These are phyloP conservation scores for Noturus placidus DNA, from an alignment of 2,113 vertebrate species.

Conservation along the genomic window DNA sequence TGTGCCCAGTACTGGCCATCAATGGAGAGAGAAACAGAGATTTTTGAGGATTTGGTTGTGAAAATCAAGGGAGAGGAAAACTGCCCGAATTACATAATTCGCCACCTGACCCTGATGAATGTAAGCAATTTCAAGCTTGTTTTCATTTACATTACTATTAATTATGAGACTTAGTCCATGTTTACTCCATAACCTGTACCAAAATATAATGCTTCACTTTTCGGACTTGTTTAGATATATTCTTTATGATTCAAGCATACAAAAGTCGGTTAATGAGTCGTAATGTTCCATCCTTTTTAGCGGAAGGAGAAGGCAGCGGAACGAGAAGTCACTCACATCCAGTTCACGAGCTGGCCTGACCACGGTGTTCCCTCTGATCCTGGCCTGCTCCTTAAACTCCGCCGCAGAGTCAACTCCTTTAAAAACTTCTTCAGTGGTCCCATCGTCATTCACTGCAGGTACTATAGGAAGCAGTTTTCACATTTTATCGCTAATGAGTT, in stretches of 20 bases:
- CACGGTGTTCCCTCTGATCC: slow-evolving; percentile 92
- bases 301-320: slow-evolving; percentile 81
- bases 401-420: slow-evolving; percentile 88
- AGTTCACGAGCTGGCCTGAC: slow-evolving; percentile 97
- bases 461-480: background rate
- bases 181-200: background rate
- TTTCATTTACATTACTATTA: background rate
- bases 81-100: slow-evolving; percentile 89
- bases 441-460: slow-evolving; percentile 96
- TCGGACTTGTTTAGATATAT: background rate
- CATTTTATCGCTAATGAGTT: background rate
- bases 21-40: slow-evolving; percentile 70
- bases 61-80: slow-evolving; percentile 78
- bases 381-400: slow-evolving; percentile 88
- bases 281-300: slow-evolving; percentile 59
- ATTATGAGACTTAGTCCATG: background rate
- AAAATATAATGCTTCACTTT: background rate
- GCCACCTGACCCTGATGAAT: slow-evolving; percentile 79
- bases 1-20: slow-evolving; percentile 95
- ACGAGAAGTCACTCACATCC: slow-evolving; percentile 92
- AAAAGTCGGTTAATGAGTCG: background rate
- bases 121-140: slow-evolving; percentile 71
- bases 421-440: slow-evolving; percentile 96
- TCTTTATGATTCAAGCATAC: background rate
- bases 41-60: slow-evolving; percentile 83